A percentile compares a stretch with the other conserved stretches of the same genome.
phyloP scores from a whole-genome alignment of 2,888 invertebrate genomes.

The Andrena haemorrhoa region DNA sequence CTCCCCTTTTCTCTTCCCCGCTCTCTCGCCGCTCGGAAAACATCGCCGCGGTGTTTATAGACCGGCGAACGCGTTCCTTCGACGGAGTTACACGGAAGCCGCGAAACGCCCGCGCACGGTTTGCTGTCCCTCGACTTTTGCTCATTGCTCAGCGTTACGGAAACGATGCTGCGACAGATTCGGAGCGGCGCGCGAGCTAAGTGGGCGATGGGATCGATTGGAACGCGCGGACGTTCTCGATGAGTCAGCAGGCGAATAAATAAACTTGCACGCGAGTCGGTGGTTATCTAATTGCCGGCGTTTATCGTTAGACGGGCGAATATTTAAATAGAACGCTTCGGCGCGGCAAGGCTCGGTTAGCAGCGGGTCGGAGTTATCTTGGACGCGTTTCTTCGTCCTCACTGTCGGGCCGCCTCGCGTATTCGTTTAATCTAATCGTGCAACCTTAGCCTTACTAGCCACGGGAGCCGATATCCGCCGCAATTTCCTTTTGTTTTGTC shows the following conservation, averaged over 20 bases:
- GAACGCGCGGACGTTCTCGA: background rate
- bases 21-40: no score
- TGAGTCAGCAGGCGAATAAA: constrained; percentile 25
- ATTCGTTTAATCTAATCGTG: constrained; percentile 47
- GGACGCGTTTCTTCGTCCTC: background rate
- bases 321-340: constrained; percentile 42
- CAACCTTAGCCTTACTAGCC: constrained; percentile 54
- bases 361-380: constrained; percentile 28
- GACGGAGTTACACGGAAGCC: no score
- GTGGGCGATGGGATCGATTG: constrained; percentile 9
- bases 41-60: no score
- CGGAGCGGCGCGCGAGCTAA: background rate
- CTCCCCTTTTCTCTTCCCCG: no score
- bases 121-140: no score
- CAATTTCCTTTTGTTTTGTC: constrained; percentile 24
- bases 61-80: no score
- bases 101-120: no score
- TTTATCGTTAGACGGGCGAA: constrained; percentile 24
- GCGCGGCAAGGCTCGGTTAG: constrained; percentile 13
- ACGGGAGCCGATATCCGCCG: constrained; percentile 24
- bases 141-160: no score
- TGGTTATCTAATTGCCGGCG: constrained; percentile 34
- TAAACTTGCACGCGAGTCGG: constrained; percentile 12
- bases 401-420: background rate
- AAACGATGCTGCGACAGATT: no score